Conservation (phyloP, 2,797 vertebrate genomes). For the Ataeniobius toweri region DNA sequence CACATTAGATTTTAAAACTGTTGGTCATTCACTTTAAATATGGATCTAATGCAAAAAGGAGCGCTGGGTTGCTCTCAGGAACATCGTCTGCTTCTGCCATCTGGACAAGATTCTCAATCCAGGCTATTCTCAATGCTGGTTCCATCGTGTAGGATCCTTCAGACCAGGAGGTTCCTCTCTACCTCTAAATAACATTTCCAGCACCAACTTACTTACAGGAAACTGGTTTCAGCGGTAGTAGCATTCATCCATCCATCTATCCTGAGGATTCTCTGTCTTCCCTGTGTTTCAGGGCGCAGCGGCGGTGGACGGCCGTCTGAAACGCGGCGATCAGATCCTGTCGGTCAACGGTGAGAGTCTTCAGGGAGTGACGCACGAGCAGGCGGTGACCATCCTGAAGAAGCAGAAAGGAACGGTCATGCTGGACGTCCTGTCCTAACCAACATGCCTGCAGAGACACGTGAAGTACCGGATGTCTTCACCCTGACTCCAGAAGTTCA, state of each 20-base stretch:
- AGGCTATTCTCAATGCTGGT: too few relatives aligned
- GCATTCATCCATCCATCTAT: background rate
- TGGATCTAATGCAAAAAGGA: too few relatives aligned
- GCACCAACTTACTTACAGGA: too few relatives aligned
- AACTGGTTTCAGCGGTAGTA: too few relatives aligned
- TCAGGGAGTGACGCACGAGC: slow-evolving; percentile 90
- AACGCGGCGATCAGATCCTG: slow-evolving; percentile 92
- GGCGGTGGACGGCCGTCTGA: slow-evolving; percentile 87
- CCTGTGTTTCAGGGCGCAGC: slow-evolving; percentile 86
- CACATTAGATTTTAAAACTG: background rate
- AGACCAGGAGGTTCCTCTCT: too few relatives aligned
- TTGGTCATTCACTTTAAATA: background rate
- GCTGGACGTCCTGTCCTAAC: slow-evolving; percentile 86
- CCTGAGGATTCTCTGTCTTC: background rate
- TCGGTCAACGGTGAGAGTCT: slow-evolving; percentile 89
- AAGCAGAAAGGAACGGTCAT: slow-evolving; percentile 87
- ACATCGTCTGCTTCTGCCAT: too few relatives aligned
- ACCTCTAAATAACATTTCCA: too few relatives aligned
- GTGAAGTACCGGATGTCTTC: slow-evolving; percentile 7
- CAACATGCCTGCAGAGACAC: slow-evolving; percentile 3
- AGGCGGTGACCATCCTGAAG: slow-evolving; percentile 90
- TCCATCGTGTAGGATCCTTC: too few relatives aligned
- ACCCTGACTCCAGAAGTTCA: slow-evolving; percentile 18
- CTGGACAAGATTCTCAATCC: too few relatives aligned
- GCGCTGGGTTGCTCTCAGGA: too few relatives aligned